These are phyloP conservation scores for Dolichotis patagonum DNA, from an alignment of 2,113 vertebrate genomes.

Conservation along the genomic window DNA sequence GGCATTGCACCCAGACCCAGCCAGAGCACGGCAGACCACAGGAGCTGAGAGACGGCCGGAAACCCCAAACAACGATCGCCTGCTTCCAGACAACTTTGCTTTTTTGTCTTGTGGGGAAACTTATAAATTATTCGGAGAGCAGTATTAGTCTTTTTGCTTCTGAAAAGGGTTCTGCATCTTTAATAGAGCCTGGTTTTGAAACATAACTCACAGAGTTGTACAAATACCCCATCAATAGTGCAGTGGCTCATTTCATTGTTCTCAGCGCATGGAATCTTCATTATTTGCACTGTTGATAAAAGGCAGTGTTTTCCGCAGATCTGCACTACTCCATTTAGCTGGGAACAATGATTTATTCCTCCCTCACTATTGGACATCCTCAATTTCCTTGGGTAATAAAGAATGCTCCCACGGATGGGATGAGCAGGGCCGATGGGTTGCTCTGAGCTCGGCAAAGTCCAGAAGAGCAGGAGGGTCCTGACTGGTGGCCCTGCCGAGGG, in stretches of 20 bases:
- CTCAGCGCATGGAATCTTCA: slow-evolving; percentile 86
- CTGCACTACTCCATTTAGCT: slow-evolving; percentile 86
- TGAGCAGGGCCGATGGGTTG: neutral
- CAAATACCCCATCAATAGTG: slow-evolving; percentile 85
- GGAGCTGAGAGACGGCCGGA: neutral
- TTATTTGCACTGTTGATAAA: slow-evolving; percentile 88
- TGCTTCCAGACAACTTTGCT: slow-evolving; percentile 60
- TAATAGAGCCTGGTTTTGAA: slow-evolving; percentile 81
- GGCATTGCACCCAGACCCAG: neutral
- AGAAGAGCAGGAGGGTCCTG: slow-evolving; percentile 41
- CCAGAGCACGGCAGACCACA: neutral
- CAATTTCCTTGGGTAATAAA: slow-evolving; percentile 83
- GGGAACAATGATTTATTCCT: slow-evolving; percentile 88
- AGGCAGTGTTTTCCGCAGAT: slow-evolving; percentile 84
- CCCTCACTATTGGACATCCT: slow-evolving; percentile 83
- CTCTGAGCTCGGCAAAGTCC: slow-evolving; percentile 34
- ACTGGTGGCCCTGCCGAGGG: neutral
- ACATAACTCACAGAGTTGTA: slow-evolving; percentile 81
- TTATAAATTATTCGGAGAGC: slow-evolving; percentile 71
- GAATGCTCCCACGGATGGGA: slow-evolving; percentile 71
- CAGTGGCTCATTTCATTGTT: slow-evolving; percentile 87
- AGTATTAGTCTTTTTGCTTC: slow-evolving; percentile 80
- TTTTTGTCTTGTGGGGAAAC: slow-evolving; percentile 68
- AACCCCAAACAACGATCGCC: neutral
- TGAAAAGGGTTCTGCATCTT: slow-evolving; percentile 76